These are phyloP conservation scores for Bungarus multicinctus DNA, from an alignment of 2,113 vertebrate species.

Conservation along the genomic window DNA sequence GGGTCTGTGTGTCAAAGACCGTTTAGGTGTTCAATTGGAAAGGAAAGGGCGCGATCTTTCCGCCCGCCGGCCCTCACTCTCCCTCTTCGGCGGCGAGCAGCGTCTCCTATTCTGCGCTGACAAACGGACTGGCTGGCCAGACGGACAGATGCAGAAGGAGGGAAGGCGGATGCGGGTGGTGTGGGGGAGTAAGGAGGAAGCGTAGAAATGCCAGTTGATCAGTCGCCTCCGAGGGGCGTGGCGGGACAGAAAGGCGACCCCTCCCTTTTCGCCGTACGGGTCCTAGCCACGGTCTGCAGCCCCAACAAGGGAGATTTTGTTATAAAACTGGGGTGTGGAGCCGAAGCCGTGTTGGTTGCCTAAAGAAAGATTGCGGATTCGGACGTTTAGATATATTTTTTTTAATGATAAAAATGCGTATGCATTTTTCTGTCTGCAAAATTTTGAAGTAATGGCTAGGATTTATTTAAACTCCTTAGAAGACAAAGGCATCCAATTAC, in stretches of 20 bases:
- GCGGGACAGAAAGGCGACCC: background rate
- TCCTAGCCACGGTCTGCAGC: background rate
- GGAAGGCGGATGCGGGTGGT: background rate
- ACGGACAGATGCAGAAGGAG: background rate
- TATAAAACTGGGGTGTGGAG: background rate
- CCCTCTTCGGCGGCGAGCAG: background rate
- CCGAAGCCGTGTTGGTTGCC: background rate
- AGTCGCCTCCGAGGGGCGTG: background rate
- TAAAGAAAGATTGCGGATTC: background rate
- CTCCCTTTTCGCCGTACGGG: background rate
- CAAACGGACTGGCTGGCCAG: background rate
- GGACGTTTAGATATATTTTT: background rate
- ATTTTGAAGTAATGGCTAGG: background rate
- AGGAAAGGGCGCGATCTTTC: background rate
- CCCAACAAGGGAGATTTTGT: background rate
- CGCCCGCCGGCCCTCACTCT: background rate
- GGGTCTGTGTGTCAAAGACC: constrained; percentile 5
- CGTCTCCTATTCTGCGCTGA: background rate
- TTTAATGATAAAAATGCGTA: background rate
- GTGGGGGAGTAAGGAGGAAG: background rate
- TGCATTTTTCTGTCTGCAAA: background rate
- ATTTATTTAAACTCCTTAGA: background rate
- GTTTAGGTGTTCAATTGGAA: background rate
- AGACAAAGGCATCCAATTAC: background rate
- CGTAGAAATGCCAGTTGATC: background rate